Conservation (phyloP, 2,888 invertebrate species). For the Blastobasis adustella region DNA sequence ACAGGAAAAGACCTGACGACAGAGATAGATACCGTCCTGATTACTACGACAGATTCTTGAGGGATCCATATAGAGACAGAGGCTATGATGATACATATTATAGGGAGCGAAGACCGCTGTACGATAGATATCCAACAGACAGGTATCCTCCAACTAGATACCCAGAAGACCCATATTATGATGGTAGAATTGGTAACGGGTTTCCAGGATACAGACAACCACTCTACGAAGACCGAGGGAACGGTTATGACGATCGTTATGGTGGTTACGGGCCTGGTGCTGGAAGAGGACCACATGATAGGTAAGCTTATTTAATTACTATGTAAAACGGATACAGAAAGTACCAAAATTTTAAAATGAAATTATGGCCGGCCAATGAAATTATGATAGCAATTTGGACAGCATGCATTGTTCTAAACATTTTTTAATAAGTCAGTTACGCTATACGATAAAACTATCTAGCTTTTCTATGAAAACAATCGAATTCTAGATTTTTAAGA, state of each 20-base stretch:
- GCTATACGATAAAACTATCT: too few relatives aligned
- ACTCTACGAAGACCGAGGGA: slow-evolving; percentile 31
- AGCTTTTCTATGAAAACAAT: too few relatives aligned
- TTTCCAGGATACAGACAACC: slow-evolving; percentile 42
- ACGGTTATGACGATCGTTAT: slow-evolving; percentile 42
- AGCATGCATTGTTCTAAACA: too few relatives aligned
- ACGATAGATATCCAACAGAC: slow-evolving; percentile 43
- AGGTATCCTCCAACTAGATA: slow-evolving; percentile 18
- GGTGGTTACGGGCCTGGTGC: slow-evolving; percentile 49
- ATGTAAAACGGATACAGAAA: too few relatives aligned
- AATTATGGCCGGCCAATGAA: too few relatives aligned
- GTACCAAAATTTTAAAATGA: too few relatives aligned
- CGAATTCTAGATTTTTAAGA: too few relatives aligned
- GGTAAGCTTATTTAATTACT: slow-evolving; percentile 31
- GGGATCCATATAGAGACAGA: slow-evolving; percentile 54
- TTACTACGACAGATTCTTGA: slow-evolving; percentile 56
- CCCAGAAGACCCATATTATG: slow-evolving; percentile 25
- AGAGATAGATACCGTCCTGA: slow-evolving; percentile 60
- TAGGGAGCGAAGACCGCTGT: slow-evolving; percentile 33
- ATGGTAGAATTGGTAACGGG: slow-evolving; percentile 32
- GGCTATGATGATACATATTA: neutral
- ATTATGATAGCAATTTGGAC: too few relatives aligned
- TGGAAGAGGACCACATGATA: slow-evolving; percentile 61
- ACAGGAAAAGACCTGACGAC: slow-evolving; percentile 45
- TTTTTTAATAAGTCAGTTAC: too few relatives aligned